Evolutionary conservation across 2,797 vertebrate species (phyloP), one percentile per base, ranked within the genome.

Genomic region (Crenuchus spilurus): DNA sequence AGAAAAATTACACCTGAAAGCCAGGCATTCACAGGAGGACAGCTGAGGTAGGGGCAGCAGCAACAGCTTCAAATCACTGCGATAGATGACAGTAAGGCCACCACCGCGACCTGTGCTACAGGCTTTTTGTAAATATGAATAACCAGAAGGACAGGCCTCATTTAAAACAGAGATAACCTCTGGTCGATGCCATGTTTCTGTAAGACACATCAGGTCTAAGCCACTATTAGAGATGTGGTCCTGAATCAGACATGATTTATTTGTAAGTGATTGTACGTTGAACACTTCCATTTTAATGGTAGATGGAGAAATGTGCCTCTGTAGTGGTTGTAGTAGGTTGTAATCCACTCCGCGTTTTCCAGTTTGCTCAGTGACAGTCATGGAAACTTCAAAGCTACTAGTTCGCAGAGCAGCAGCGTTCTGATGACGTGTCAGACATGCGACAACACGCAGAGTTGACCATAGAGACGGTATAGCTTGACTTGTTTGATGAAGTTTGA

Each of bases 211-310:
- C 4, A 54, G 16, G 14, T 46, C 42, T 16, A 46, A 16, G 14
- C 42, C 42, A 13, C 14, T 46, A 13, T 46, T 13, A 46, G 14
- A 13, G 1, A 46, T 46, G 14, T 46, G 42, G 14, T 46, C 42
- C 42, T 46, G 42, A 13, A 46, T 46, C 10, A 46, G 14, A 46
- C 10, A 46, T 46, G 42, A 13, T 46, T 46, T 46, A 16, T 46
- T 46, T 37, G 35, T 4, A 4, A 37, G 35, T 4, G 35, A 37
- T 37, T 37, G 35, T 31, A 41, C 75, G 74, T 30, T 78, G 70
- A 37, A 37, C 4, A 37, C 4, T n/a, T n/a, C n/a, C n/a, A n/a
- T n/a, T n/a, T n/a, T n/a, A n/a, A n/a, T n/a, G n/a, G n/a, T n/a
- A n/a, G n/a, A n/a, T n/a, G n/a, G n/a, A n/a, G n/a, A n/a, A n/a